Evolutionary conservation across 2,888 invertebrate genomes (phyloP).

Genomic region (Neoaliturus tenellus): DNA sequence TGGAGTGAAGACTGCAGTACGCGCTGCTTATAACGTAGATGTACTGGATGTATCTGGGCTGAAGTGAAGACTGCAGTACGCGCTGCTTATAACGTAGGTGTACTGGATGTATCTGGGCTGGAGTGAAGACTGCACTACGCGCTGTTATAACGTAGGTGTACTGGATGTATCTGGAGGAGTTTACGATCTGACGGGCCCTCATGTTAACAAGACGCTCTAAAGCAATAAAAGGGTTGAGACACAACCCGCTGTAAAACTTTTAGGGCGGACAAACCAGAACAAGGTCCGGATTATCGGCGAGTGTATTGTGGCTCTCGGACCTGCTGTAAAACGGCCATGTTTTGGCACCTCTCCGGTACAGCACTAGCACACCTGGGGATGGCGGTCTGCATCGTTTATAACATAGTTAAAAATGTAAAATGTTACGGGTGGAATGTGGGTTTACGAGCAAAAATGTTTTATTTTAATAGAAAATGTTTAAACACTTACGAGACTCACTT

Average conservation of each 20-base stretch:
- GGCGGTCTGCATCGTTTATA: too few relatives aligned
- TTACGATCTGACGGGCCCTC: slow-evolving; percentile 15
- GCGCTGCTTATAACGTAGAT: too few relatives aligned
- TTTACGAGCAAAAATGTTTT: too few relatives aligned
- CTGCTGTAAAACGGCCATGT: slow-evolving; percentile 21
- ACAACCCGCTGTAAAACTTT: slow-evolving; percentile 36
- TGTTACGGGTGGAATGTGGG: too few relatives aligned
- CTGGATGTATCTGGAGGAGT: not conserved
- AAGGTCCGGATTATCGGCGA: slow-evolving; percentile 3
- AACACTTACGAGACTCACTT: too few relatives aligned
- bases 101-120: too few relatives aligned
- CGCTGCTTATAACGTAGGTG: too few relatives aligned
- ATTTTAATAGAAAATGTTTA: too few relatives aligned
- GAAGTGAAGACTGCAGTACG: too few relatives aligned
- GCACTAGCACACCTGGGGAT: not conserved
- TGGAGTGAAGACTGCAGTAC: too few relatives aligned
- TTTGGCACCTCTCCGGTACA: not conserved
- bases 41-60: too few relatives aligned
- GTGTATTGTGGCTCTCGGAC: not conserved
- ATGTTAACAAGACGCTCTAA: slow-evolving; percentile 45
- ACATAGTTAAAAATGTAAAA: too few relatives aligned
- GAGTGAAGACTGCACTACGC: not conserved
- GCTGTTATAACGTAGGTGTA: not conserved
- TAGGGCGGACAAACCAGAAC: slow-evolving; percentile 47
- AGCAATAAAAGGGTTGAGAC: slow-evolving; percentile 51